phyloP scores from a whole-genome alignment of 2,797 vertebrate species.

The Astyanax mexicanus region DNA sequence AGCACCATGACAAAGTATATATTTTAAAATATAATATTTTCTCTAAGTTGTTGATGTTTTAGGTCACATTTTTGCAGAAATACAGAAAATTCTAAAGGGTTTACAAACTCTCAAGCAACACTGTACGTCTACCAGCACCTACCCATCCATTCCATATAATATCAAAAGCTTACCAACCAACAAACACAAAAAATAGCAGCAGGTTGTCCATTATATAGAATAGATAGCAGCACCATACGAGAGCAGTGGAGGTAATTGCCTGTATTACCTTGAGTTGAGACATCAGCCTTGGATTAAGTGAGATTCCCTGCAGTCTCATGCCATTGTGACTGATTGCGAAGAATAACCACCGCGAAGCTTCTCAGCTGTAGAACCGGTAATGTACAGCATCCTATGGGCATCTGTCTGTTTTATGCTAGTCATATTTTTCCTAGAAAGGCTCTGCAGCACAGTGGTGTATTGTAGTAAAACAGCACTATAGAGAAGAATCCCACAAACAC shows the following conservation, averaged over 20 bases:
- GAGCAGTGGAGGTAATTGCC: conserved; percentile 50
- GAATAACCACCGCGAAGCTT: conserved; percentile 27
- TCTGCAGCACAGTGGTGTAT: conserved; percentile 8
- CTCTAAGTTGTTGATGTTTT: too few relatives aligned
- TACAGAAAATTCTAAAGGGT: too few relatives aligned
- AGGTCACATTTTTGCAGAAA: too few relatives aligned
- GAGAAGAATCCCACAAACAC: neutral
- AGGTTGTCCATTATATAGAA: conserved; percentile 48
- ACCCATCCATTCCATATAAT: conserved; percentile 29
- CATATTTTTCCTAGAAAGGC: conserved; percentile 9
- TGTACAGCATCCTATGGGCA: neutral
- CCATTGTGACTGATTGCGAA: conserved; percentile 41
- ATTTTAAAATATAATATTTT: too few relatives aligned
- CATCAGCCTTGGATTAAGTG: conserved; percentile 39
- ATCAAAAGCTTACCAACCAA: conserved; percentile 51
- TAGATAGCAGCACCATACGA: conserved; percentile 30
- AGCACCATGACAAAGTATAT: too few relatives aligned
- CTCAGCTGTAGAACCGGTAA: conserved; percentile 22
- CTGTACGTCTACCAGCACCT: too few relatives aligned
- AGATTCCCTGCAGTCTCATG: conserved; percentile 37
- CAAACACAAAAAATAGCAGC: conserved; percentile 48
- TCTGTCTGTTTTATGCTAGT: conserved; percentile 10
- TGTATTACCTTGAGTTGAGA: conserved; percentile 38
- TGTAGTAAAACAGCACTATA: conserved; percentile 26
- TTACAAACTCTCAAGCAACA: too few relatives aligned